Percentiles rank a stretch among this genome's conserved stretches.
Conservation (phyloP, 2,888 invertebrate genomes). For the Orthosia gothica region DNA sequence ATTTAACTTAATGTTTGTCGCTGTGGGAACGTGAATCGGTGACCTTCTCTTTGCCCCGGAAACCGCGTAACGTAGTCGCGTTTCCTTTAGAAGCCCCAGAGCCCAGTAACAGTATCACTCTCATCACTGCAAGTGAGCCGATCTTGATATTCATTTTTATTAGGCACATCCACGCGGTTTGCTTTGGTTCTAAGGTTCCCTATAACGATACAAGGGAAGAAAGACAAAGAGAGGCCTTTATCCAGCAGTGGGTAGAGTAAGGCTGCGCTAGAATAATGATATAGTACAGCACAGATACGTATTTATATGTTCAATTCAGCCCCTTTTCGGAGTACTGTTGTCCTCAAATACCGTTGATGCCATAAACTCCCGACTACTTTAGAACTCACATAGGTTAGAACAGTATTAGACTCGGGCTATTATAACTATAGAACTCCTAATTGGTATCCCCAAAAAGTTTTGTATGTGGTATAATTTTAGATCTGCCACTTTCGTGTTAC, state of each 20-base stretch:
- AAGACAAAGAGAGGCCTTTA: neutral
- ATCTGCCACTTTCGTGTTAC: no score
- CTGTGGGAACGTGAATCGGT: neutral
- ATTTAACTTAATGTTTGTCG: neutral
- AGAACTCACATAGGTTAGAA: neutral
- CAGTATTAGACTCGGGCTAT: no score
- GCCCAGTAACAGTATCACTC: neutral
- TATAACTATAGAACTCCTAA: no score
- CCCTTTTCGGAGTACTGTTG: neutral
- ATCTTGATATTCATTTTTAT: neutral
- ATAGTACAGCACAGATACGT: neutral
- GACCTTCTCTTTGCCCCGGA: neutral
- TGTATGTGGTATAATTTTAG: no score
- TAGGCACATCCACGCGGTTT: neutral
- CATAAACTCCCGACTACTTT: neutral
- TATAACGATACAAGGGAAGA: neutral
- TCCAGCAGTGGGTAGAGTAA: neutral
- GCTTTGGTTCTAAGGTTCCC: neutral
- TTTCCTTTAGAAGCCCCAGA: neutral
- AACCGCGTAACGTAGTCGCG: neutral
- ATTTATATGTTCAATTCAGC: neutral
- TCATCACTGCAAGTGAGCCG: neutral
- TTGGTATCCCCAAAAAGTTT: no score
- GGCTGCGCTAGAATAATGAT: neutral
- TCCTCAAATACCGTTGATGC: neutral